Conservation (phyloP, 2,113 vertebrate species). For the Phoxinus phoxinus region DNA sequence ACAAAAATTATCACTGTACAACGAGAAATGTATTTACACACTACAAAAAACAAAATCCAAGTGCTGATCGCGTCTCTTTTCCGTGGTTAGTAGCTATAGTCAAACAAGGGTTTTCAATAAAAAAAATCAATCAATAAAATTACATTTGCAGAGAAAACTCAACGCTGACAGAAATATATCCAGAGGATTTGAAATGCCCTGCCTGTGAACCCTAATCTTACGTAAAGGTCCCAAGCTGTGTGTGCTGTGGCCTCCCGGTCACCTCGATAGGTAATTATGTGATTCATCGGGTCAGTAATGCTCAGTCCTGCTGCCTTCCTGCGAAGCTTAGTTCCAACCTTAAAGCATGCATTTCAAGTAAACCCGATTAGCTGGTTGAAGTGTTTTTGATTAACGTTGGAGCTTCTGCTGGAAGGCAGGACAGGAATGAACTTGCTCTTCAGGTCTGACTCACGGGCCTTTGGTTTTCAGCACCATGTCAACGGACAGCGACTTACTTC, state of each 20-base stretch:
- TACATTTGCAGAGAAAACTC: conserved; percentile 3
- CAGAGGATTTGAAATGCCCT: neutral
- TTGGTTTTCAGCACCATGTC: conserved; percentile 78
- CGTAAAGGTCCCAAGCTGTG: neutral
- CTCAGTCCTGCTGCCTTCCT: conserved; percentile 11
- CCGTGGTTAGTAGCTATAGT: conserved; percentile 79
- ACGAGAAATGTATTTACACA: conserved; percentile 74
- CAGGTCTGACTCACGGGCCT: conserved; percentile 52
- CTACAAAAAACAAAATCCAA: conserved; percentile 73
- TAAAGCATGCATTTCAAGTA: conserved; percentile 11
- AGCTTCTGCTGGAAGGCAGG: conserved; percentile 5
- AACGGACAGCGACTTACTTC: conserved; percentile 66
- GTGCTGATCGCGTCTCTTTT: conserved; percentile 76
- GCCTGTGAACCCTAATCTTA: neutral
- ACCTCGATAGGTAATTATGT: conserved; percentile 8
- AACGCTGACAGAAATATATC: neutral
- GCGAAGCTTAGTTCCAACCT: neutral
- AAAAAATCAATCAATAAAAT: neutral
- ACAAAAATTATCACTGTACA: conserved; percentile 77
- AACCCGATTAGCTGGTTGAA: neutral
- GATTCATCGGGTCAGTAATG: conserved; percentile 12
- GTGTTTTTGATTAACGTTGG: conserved; percentile 16
- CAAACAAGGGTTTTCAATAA: conserved; percentile 55
- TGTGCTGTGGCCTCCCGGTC: conserved; percentile 15
- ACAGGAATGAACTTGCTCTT: conserved; percentile 2